These are phyloP conservation scores for Galago senegalensis DNA, from an alignment of 2,797 vertebrate genomes.

Conservation along the genomic window DNA sequence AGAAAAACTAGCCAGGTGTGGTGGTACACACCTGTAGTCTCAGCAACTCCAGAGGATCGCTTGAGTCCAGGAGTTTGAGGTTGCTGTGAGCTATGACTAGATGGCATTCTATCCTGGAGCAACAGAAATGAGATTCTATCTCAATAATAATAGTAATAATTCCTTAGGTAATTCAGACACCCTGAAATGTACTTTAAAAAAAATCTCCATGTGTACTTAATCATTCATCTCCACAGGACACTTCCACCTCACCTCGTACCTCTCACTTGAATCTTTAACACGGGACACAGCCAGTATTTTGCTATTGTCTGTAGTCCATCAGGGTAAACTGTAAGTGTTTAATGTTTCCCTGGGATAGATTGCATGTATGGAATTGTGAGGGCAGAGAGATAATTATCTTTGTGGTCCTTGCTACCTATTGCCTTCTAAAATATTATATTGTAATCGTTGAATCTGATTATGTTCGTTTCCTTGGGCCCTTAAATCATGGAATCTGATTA, in stretches of 20 bases:
- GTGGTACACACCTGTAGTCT: too few relatives aligned
- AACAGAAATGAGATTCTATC: too few relatives aligned
- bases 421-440: neutral
- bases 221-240: neutral
- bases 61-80: too few relatives aligned
- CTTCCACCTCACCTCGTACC: neutral
- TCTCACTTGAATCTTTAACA: neutral
- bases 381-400: neutral
- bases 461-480: neutral
- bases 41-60: too few relatives aligned
- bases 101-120: too few relatives aligned
- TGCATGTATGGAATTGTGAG: neutral
- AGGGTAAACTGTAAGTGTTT: neutral
- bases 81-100: too few relatives aligned
- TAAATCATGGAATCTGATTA: neutral
- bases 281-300: neutral
- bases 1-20: too few relatives aligned
- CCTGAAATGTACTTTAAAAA: neutral
- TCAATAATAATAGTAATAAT: neutral
- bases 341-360: slow-evolving; percentile 48
- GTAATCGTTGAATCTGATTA: neutral
- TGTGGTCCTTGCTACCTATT: neutral
- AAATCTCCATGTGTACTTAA: neutral
- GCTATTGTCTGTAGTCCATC: neutral
- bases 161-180: neutral